These are phyloP conservation scores for Luidia sarsii DNA, from an alignment of 53 echinoderm and acorn worm genomes.

Conservation along the genomic window DNA sequence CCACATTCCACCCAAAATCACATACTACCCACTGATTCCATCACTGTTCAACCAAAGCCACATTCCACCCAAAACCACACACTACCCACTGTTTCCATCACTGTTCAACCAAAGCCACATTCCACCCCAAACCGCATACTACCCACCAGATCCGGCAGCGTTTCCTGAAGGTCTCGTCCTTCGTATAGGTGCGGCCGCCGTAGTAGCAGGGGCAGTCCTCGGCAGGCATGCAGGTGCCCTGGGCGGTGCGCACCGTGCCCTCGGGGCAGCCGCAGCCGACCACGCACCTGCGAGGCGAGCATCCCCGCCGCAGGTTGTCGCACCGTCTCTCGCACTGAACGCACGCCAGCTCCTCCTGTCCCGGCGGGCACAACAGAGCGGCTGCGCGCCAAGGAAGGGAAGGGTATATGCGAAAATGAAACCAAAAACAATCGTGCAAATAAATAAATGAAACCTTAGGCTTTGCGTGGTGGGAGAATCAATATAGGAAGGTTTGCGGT, in stretches of 20 bases:
- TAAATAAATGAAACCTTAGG: background rate
- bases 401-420: no score
- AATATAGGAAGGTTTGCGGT: no score
- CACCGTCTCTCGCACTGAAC: conserved; percentile 60
- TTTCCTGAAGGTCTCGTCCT: background rate
- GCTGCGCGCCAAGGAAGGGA: no score
- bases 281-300: conserved; percentile 28
- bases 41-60: no score
- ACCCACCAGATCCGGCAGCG: conserved; percentile 75
- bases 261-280: conserved; percentile 74
- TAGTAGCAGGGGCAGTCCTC: conserved; percentile 70
- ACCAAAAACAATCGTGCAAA: no score
- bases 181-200: conserved; percentile 12
- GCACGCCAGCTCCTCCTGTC: conserved; percentile 51
- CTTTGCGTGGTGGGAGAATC: no score
- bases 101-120: no score
- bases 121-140: no score
- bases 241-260: conserved; percentile 32
- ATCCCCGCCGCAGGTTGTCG: conserved; percentile 33
- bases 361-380: conserved; percentile 34
- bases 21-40: no score
- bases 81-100: no score
- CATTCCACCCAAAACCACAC: no score
- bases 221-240: conserved; percentile 37
- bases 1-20: no score